Base-by-base conservation (phyloP, 2,888 invertebrate genomes). In the Drosophila kambysellisi region DNA sequence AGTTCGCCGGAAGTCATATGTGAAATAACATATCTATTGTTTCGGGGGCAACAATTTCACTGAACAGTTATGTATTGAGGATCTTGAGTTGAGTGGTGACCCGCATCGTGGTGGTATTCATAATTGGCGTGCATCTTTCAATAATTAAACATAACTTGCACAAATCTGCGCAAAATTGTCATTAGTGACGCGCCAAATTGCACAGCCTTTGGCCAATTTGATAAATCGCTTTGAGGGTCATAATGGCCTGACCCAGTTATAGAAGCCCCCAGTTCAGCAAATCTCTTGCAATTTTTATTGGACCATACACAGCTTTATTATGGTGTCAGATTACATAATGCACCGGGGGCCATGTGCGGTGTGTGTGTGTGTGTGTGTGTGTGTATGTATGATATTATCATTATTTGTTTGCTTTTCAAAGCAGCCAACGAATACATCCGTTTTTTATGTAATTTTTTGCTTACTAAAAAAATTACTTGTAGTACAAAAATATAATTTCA, bases 1-100 rank as follows among this genome's bases (percentile, higher is more conserved):
- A 64, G 60, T 50, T 68, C 79, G 87, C 82, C 82, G 89, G 87
- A 81, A 84, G 87, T 83, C 84, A 81, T 72, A 72, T 76, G 35
- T 66, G 68, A 66, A 79, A 79, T 61, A 62, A 58, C 71, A 68
- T 70, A 82, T 65, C 62, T 30, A 67, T 83, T 81, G 76, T 81
- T 74, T 46, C 57, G 57, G 67, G 52, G 63, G 54, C 61, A 33
- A 59, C 29, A 64, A 86, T 81, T 84, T 89, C 67, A 57, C 72
- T 70, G 57, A 51, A 35, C 25, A 17, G 20, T 25, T 30, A 15
- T 33, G 11, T 30, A 30, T 33, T 57, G 54, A 39, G 20, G 20
- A 50, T 37, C 37, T 60, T 32, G 25, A 25, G 25, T 15, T 7
- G 52, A 52, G 33, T 17, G 39, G n/a, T 8, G 29, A 5, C 48